Percentiles rank a stretch among this genome's conserved stretches.
phyloP scores from a whole-genome alignment of 2,888 invertebrate genomes.

The Diaperis boleti region DNA sequence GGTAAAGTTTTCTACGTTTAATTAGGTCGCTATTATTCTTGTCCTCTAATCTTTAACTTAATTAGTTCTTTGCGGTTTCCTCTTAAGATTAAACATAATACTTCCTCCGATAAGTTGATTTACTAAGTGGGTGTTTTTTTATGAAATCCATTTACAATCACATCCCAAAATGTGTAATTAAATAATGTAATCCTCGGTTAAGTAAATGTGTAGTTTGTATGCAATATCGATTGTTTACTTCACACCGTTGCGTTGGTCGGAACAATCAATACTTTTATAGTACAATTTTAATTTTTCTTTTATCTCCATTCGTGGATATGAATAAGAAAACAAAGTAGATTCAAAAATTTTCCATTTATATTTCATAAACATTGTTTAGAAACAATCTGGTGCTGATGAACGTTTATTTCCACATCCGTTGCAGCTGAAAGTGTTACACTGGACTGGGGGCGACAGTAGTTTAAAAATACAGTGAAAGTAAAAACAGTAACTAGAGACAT shows the following conservation, averaged over 20 bases:
- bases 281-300: constrained; percentile 8
- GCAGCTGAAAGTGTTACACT: neutral
- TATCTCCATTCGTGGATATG: neutral
- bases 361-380: too few species aligned
- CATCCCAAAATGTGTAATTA: too few species aligned
- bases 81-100: neutral
- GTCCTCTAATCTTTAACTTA: neutral
- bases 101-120: neutral
- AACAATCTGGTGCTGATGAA: too few species aligned
- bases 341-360: too few species aligned
- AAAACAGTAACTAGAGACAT: neutral
- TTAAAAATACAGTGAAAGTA: neutral
- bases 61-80: constrained; percentile 3
- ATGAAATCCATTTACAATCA: neutral
- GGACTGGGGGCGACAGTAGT: neutral
- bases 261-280: constrained; percentile 10
- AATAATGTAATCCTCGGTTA: too few species aligned
- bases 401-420: constrained; percentile 3
- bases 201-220: neutral
- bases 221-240: constrained; percentile 2
- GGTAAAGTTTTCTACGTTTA: constrained; percentile 69
- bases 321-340: too few species aligned
- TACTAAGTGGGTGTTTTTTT: neutral
- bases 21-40: constrained; percentile 22
- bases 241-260: neutral